A percentile compares a stretch with the other conserved stretches of the same genome.
phyloP scores from a whole-genome alignment of 2,888 invertebrate species.

The Eilema griseolum region DNA sequence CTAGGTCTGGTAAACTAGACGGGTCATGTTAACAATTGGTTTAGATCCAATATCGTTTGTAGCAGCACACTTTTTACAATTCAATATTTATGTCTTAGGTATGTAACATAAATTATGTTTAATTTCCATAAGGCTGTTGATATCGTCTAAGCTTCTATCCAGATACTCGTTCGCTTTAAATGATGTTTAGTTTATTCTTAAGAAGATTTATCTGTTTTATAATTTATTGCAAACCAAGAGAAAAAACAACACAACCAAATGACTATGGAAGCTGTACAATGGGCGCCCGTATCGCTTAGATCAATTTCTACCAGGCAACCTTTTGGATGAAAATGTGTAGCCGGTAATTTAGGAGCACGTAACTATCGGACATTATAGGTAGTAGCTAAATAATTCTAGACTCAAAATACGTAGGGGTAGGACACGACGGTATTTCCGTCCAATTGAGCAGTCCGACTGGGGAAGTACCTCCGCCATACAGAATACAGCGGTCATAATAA shows the following conservation, averaged over 20 bases:
- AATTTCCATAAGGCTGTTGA: background rate
- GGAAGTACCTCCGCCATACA: too few species aligned
- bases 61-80: background rate
- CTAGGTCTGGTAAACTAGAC: background rate
- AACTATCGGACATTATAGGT: background rate
- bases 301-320: background rate
- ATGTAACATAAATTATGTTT: background rate
- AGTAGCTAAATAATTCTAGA: background rate
- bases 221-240: constrained; percentile 4
- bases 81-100: background rate
- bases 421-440: too few species aligned
- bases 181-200: constrained; percentile 1
- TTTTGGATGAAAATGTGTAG: constrained; percentile 2
- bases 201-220: background rate
- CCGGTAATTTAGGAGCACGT: background rate
- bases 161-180: background rate
- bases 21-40: background rate
- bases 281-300: background rate
- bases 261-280: background rate
- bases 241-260: constrained; percentile 1
- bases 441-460: too few species aligned
- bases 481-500: too few species aligned
- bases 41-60: background rate
- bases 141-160: background rate
- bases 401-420: too few species aligned